Base-by-base conservation (phyloP, 2,888 invertebrate genomes). In the Prenolepis imparis region DNA sequence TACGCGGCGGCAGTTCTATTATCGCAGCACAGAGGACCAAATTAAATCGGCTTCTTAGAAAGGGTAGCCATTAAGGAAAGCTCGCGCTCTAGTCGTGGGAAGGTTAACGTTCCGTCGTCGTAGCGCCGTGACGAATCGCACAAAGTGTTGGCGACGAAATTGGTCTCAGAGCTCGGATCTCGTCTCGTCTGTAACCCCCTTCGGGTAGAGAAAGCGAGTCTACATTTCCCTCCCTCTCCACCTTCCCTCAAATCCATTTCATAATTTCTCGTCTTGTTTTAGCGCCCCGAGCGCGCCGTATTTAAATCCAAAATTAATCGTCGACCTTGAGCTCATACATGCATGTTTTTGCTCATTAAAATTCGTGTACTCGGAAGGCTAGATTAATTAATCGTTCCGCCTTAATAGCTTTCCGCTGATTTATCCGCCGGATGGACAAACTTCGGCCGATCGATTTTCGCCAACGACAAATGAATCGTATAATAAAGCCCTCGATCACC, bases 91-190 rank as follows among this genome's bases (percentile, higher is more conserved):
- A 80, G 82, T 86, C 84, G 90, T 90, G 88, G 90, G 84, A 90
- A 87, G 89, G 86, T 88, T 90, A 89, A 90, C 85, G 88, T 88
- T 85, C 84, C 70, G 48, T 61, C 64, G 87, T 89, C 81, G 67
- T 86, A 87, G 86, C 82, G 66, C 90, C 88, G 88, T 90, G 90
- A 88, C 91, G 92, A 92, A 91, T 91, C 85, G 88, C 86, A 86
- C 89, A 89, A 91, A 92, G 89, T 90, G 90, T 91, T 90, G 59
- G 83, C 89, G 86, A 90, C 88, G 90, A 92, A 92, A 92, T 91
- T 91, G 88, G 90, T 91, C 90, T 90, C 89, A 86, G 90, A 84
- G 87, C 82, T 67, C 77, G 80, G 73, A 41, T 73, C 67, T 75
- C 81, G 67, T 81, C 73, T 88, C 82, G 87, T 87, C 83, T 67